Evolutionary conservation across 2,888 invertebrate species (phyloP), one percentile per base, ranked within the genome.

Genomic region (Dynastes grantii): DNA sequence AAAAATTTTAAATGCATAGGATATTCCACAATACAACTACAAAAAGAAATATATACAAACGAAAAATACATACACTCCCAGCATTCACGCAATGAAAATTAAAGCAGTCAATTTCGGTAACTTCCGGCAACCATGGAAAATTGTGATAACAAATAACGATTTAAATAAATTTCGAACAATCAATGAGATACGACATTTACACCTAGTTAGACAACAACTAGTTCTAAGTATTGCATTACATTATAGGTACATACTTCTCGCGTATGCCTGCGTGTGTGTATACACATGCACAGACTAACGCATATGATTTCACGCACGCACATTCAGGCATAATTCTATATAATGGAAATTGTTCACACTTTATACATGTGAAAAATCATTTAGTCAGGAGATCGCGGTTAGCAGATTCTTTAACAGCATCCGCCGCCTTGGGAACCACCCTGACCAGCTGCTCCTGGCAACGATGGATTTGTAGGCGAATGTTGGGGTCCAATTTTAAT

Each of bases 401-500:
- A 68, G 64, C 76, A 68, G 51, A 27, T 40, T 73, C 22, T 79
- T 55, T 88, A 96, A 93, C 96, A 98, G 91, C 98, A 98, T 88
- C 97, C 97, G 83, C 96, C 96, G 83, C 95, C 95, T 86, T 95
- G 95, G 87, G 93, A 93, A 65, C 93, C 93, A 80, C 95, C 95
- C 82, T 95, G 94, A 80, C 94, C 94, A 83, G 96, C 95, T 80
- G 96, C 93, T 22, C 94, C 95, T 70, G 95, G 93, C 88, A 95
- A 90, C 85, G 93, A 93, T 49, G 95, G 94, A 89, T 94, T 96
- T 86, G 95, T 96, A 78, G 97, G 97, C 81, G 98, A 97, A 91
- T 99, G 98, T 90, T 99, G 98, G 81, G 99, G 98, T 76, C 99
- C 99, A 86, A 99, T 97, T 92, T 99, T 99, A 89, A 99, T 99